phyloP scores from a whole-genome alignment of 2,797 vertebrate genomes.

The Betta splendens region DNA sequence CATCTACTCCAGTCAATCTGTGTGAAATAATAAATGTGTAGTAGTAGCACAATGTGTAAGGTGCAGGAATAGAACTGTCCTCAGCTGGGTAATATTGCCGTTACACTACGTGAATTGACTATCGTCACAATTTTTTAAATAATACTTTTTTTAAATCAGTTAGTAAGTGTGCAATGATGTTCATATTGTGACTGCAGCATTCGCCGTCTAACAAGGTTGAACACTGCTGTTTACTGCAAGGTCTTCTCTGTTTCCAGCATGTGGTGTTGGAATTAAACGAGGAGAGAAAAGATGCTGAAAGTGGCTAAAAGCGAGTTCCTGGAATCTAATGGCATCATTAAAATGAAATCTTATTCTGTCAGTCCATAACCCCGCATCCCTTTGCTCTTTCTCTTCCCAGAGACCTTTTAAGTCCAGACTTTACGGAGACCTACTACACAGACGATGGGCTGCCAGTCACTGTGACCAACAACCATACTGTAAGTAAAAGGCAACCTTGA shows the following conservation, averaged over 20 bases:
- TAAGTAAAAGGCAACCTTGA: slow-evolving; percentile 54
- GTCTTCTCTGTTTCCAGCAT: no score
- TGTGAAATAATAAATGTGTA: neutral
- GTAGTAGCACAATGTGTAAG: neutral
- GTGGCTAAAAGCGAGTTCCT: no score
- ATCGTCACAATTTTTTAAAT: no score
- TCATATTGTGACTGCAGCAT: no score
- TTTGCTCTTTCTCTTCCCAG: slow-evolving; percentile 56
- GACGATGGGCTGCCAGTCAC: slow-evolving; percentile 75
- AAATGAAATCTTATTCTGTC: slow-evolving; percentile 18
- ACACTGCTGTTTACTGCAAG: no score
- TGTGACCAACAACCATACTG: slow-evolving; percentile 70
- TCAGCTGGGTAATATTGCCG: neutral
- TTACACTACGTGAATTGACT: neutral
- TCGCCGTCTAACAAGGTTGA: no score
- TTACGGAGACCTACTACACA: slow-evolving; percentile 80
- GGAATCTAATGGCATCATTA: no score
- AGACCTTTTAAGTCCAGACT: slow-evolving; percentile 78
- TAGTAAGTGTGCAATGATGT: no score
- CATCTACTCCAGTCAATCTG: no score
- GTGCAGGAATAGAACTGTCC: neutral
- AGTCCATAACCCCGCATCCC: neutral
- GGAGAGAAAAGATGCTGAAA: no score
- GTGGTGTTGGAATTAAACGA: no score
- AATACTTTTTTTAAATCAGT: no score